Conservation (phyloP, 2,888 invertebrate genomes). For the Phrixothrix hirtus region DNA sequence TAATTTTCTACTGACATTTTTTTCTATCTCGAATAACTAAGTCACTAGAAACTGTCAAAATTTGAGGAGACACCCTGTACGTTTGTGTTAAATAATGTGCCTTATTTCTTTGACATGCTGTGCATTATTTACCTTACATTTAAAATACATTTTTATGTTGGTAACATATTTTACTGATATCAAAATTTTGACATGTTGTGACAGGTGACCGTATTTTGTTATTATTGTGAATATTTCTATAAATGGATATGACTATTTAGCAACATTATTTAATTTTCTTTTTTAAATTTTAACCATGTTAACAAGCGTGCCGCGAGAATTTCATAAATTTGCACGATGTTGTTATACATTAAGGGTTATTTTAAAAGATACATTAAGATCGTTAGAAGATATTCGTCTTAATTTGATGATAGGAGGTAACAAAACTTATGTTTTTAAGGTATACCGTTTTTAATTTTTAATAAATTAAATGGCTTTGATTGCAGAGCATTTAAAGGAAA, state of each 20-base stretch:
- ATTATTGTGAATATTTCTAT: too few relatives aligned
- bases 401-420: constrained; percentile 49
- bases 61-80: too few relatives aligned
- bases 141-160: too few relatives aligned
- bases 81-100: too few relatives aligned
- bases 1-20: too few relatives aligned
- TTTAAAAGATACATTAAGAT: constrained; percentile 49
- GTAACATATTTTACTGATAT: too few relatives aligned
- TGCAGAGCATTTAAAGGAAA: constrained; percentile 50
- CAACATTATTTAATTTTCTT: constrained; percentile 12
- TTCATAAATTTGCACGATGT: constrained; percentile 50
- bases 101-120: too few relatives aligned
- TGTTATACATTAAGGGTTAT: constrained; percentile 51
- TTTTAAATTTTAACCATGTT: constrained; percentile 26
- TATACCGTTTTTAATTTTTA: constrained; percentile 5
- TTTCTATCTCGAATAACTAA: too few relatives aligned
- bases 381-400: constrained; percentile 51
- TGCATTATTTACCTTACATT: too few relatives aligned
- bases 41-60: too few relatives aligned
- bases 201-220: too few relatives aligned
- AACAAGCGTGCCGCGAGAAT: constrained; percentile 42
- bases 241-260: constrained; percentile 17
- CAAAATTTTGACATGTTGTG: too few relatives aligned
- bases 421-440: constrained; percentile 29
- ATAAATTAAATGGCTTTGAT: constrained; percentile 3